phyloP scores from a whole-genome alignment of 2,888 invertebrate species.

The Synergus gifuensis region DNA sequence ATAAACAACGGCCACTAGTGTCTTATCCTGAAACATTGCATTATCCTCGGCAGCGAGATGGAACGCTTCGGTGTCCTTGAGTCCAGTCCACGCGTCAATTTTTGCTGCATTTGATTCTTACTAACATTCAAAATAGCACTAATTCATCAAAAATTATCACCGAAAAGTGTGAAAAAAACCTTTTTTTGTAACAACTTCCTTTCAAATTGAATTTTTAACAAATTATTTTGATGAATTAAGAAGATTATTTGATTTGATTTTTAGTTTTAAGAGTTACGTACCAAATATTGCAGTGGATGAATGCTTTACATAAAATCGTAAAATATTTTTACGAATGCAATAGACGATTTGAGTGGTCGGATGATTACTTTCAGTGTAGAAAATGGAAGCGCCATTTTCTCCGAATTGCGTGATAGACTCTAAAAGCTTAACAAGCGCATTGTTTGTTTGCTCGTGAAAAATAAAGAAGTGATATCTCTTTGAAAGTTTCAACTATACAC shows the following conservation, averaged over 20 bases:
- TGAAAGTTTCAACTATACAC: background rate
- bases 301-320: background rate
- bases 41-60: constrained; percentile 77
- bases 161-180: background rate
- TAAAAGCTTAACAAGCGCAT: constrained; percentile 15
- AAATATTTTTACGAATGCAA: background rate
- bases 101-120: constrained; percentile 1
- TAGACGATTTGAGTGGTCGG: constrained; percentile 2
- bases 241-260: too few relatives aligned
- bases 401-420: background rate
- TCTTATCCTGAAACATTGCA: constrained; percentile 72
- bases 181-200: too few relatives aligned
- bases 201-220: too few relatives aligned
- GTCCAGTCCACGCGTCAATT: constrained; percentile 53
- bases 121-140: constrained; percentile 1
- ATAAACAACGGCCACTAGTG: constrained; percentile 62
- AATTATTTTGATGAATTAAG: too few relatives aligned
- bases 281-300: background rate
- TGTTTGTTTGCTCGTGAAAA: background rate
- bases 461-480: constrained; percentile 9
- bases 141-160: background rate
- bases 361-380: constrained; percentile 9
- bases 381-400: background rate
- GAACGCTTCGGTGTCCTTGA: constrained; percentile 73
- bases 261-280: too few relatives aligned